Evolutionary conservation across 2,888 invertebrate genomes (phyloP), one percentile per base, ranked within the genome.

Genomic region (Metellina segmentata): DNA sequence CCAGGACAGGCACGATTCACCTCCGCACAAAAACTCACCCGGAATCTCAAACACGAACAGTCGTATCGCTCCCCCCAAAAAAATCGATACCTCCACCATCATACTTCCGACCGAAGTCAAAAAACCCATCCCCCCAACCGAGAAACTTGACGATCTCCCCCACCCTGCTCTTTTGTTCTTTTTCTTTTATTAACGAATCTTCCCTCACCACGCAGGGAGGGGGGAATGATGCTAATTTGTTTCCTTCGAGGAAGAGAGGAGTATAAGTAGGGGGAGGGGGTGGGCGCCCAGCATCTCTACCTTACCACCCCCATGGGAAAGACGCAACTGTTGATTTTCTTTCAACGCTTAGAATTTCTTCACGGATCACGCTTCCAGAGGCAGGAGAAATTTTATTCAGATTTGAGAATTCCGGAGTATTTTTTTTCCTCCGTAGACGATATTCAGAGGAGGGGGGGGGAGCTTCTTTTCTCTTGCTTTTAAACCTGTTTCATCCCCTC

Each of bases 141-240:
- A 75, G 75, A 75, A 20, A 48, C 20, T 75, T 75, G 2, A 48
- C 5, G 48, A 13, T 71, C 71, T 16, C 71, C n/a, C n/a, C n/a
- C 71, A 8, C 8, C 75, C 19, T 48, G 13, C 20, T 34, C 7
- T 20, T 34, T 6, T 34, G n/a, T 72, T 19, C 6, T 34, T 34
- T 72, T 20, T 9, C 19, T n/a, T 34, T 16, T 34, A 20, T 72
- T 9, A 72, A 19, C 9, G n/a, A 34, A 34, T 6, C 48, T 75
- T 75, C 13, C 13, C 34, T 5, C 71, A 7, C 71, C 11, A 71
- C 71, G 16, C 71, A 13, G 20, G 48, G 48, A 48, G 11, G 20
- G 48, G 75, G 34, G 48, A 13, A 75, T 16, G 75, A 48, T 48
- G 75, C 75, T 75, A 75, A 75, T 75, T 75, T 75, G 75, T 75